These are phyloP conservation scores for human (Homo sapiens) DNA, from an alignment of 2,113 vertebrate genomes.

Conservation along the genomic window DNA sequence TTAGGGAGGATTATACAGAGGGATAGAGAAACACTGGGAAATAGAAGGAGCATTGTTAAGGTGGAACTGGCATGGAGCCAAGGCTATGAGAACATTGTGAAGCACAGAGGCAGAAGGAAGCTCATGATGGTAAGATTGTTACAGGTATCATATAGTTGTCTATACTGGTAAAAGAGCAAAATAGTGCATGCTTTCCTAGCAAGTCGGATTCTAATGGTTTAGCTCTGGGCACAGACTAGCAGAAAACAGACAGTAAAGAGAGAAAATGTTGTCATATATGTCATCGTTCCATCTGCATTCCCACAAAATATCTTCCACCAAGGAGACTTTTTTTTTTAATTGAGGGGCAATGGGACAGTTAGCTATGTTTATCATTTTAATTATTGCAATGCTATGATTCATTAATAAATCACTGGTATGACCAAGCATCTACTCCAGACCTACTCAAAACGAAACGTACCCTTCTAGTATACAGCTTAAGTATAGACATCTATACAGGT, in stretches of 20 bases:
- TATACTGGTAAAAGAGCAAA: background rate
- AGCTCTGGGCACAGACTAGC: background rate
- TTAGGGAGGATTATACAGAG: background rate
- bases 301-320: background rate
- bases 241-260: background rate
- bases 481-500: background rate
- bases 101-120: background rate
- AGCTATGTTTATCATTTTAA: conserved; percentile 12
- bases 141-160: background rate
- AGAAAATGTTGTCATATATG: background rate
- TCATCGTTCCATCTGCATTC: background rate
- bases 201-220: background rate
- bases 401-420: background rate
- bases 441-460: conserved; percentile 15
- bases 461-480: background rate
- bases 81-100: background rate
- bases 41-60: background rate
- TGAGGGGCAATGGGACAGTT: background rate
- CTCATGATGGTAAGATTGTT: background rate
- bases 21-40: background rate
- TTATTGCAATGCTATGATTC: background rate
- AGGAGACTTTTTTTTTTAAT: background rate
- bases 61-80: background rate
- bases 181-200: background rate
- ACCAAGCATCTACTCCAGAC: background rate